Evolutionary conservation across 2,113 vertebrate species (phyloP), one percentile per base, ranked within the genome.

Genomic region (Phycodurus eques): DNA sequence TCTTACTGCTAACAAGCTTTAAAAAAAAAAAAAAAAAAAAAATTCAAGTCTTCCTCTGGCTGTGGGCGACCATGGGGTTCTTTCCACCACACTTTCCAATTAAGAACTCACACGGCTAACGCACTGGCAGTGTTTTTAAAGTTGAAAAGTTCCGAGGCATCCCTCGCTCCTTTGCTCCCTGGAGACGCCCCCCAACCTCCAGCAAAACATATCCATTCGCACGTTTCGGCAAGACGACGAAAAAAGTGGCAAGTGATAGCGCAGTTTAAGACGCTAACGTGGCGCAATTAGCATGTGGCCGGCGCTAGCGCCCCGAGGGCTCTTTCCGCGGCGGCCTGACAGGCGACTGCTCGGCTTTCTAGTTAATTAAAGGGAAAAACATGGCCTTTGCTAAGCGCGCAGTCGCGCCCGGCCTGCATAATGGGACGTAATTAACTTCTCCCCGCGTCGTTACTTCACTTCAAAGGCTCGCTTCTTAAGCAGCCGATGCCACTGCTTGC

Each of bases 281-380:
- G 83, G 89, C 89, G 76, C 83, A 85, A 91, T 92, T 92, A 92
- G 85, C 90, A 91, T 89, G 88, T 90, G 89, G 86, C 88, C 86
- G 80, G 86, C 86, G 80, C 80, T 83, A 78, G 85, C 82, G 82
- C 83, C 84, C 83, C 79, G 80, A 91, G 90, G 90, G 90, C 91
- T 92, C 90, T 91, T 93, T 91, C 90, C 92, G 92, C 89, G 88
- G 90, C 85, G 90, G 86, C 78, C 90, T 94, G 92, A 94, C 94
- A 95, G 94, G 91, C 93, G 73, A 79, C 79, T 74, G 88, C 93
- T 93, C 93, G 94, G 91, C 94, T 95, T 92, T 94, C 93, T 93
- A 92, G 94, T 96, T 98, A 96, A 97, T 98, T 98, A 98, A 96
- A 95, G 91, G 94, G 92, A 93, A 94, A 95, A 91, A 95, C 94